Evolutionary conservation across 2,888 invertebrate genomes (phyloP).

Genomic region (Heliconius sara): DNA sequence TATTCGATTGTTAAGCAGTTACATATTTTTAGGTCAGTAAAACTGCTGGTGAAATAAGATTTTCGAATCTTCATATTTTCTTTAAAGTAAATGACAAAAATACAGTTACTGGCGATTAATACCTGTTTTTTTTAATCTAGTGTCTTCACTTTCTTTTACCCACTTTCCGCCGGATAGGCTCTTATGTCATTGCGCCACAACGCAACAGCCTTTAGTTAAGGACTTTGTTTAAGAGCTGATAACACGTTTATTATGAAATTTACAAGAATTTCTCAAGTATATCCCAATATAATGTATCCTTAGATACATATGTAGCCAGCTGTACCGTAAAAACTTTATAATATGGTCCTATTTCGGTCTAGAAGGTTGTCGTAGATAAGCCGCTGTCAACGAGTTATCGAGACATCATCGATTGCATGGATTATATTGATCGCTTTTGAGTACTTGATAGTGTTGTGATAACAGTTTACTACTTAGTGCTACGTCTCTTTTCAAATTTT

Average conservation of each 20-base stretch:
- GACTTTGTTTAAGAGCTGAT: neutral
- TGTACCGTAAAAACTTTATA: neutral
- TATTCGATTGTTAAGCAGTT: too few relatives aligned
- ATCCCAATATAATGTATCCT: too few relatives aligned
- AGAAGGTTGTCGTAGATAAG: constrained; percentile 42
- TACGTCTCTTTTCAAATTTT: neutral
- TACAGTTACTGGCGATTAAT: neutral
- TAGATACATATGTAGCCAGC: neutral
- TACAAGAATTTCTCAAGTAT: too few relatives aligned
- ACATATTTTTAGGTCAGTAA: too few relatives aligned
- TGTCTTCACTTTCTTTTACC: too few relatives aligned
- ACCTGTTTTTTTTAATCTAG: too few relatives aligned
- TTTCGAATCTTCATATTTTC: too few relatives aligned
- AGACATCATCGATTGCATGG: constrained; percentile 52
- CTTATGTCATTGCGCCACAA: too few relatives aligned
- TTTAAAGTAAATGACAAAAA: neutral
- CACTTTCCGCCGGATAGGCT: too few relatives aligned
- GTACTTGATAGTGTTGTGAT: constrained; percentile 45
- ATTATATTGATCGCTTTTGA: constrained; percentile 54
- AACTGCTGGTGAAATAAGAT: too few relatives aligned
- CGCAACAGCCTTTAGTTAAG: too few relatives aligned
- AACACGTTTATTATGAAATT: neutral
- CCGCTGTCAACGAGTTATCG: constrained; percentile 52
- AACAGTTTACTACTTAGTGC: neutral
- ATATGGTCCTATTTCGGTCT: constrained; percentile 15